Percentiles rank a stretch among this genome's conserved stretches.
phyloP scores from a whole-genome alignment of 1,140 invertebrate species.

The Papilio dardanus region DNA sequence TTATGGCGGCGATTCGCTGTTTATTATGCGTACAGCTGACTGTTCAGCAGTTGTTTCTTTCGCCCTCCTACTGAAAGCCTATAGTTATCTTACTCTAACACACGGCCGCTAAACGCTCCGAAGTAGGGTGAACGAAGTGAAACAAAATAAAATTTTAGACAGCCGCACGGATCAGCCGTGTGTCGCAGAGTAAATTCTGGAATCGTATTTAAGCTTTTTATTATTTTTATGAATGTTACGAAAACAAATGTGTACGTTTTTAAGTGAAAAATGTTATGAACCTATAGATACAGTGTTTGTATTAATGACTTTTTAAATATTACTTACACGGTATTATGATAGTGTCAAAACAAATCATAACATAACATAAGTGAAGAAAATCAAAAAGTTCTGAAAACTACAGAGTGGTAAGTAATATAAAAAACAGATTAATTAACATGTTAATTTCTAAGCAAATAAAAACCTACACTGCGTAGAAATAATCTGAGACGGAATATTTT shows the following conservation, averaged over 20 bases:
- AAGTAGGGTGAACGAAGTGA: slow-evolving; percentile 40
- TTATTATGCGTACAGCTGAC: background rate
- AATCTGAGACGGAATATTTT: background rate
- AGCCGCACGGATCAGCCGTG: slow-evolving; percentile 66
- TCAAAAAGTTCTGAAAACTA: slow-evolving; percentile 6
- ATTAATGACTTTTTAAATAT: background rate
- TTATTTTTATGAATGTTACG: slow-evolving; percentile 52
- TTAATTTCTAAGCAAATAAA: background rate
- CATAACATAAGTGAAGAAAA: slow-evolving; percentile 12
- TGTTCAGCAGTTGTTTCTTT: background rate
- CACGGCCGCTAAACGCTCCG: background rate
- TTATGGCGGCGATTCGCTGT: background rate
- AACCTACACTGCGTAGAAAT: background rate
- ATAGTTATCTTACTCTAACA: background rate
- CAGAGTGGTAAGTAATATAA: slow-evolving; percentile 11
- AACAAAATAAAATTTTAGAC: slow-evolving; percentile 69
- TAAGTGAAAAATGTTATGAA: slow-evolving; percentile 22
- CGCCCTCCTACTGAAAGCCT: background rate
- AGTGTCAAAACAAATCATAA: slow-evolving; percentile 25
- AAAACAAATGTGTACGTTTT: slow-evolving; percentile 46
- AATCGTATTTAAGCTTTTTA: slow-evolving; percentile 55
- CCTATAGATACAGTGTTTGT: slow-evolving; percentile 7
- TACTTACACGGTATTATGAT: background rate
- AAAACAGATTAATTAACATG: background rate
- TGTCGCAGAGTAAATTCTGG: slow-evolving; percentile 59